A percentile compares a stretch with the other conserved stretches of the same genome.
phyloP scores from a whole-genome alignment of 2,113 vertebrate species.

The Myotis brandtii region DNA sequence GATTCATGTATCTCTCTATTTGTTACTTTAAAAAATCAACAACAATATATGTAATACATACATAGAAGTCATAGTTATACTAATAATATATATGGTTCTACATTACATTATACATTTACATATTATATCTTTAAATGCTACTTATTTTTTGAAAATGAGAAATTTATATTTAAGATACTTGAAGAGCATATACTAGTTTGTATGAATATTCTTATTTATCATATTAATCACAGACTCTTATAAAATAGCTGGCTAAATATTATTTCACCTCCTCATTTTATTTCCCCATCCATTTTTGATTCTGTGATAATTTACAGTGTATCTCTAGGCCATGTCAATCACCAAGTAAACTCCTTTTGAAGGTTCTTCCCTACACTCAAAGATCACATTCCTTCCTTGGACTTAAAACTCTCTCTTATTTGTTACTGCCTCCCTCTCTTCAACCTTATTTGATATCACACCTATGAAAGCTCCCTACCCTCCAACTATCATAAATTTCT shows the following conservation, averaged over 20 bases:
- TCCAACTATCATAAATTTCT: background rate
- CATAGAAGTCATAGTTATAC: background rate
- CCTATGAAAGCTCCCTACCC: background rate
- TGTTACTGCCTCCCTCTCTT: background rate
- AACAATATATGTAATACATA: background rate
- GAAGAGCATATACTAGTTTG: background rate
- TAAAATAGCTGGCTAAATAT: background rate
- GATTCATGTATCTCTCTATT: background rate
- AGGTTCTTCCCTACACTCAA: background rate
- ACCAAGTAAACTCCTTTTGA: background rate
- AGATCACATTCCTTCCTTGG: background rate
- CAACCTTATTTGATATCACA: background rate
- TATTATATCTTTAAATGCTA: background rate
- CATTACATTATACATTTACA: background rate
- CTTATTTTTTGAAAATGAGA: conserved; percentile 29
- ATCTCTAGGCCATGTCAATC: background rate
- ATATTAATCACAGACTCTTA: background rate
- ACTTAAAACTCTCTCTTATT: background rate
- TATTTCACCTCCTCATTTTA: background rate
- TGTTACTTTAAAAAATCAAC: background rate
- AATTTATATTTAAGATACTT: background rate
- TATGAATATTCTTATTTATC: background rate
- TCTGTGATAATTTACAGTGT: background rate
- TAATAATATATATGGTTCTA: background rate
- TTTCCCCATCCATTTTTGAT: background rate